Conservation (phyloP, 2,888 invertebrate genomes). For the Sarcophaga caerulescens region DNA sequence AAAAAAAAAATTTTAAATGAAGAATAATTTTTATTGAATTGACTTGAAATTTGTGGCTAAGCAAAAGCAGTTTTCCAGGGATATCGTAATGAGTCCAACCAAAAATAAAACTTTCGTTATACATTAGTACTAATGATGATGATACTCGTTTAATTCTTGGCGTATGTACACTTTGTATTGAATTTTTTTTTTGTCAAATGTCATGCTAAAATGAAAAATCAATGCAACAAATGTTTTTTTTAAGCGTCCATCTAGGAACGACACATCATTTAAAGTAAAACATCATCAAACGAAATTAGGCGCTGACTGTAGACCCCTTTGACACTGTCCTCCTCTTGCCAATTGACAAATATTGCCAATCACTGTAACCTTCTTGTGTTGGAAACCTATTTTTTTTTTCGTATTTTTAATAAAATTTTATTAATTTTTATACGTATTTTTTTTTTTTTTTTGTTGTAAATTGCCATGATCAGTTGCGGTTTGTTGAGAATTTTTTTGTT, state of each 20-base stretch:
- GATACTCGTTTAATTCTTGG: neutral
- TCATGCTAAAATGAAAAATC: conserved; percentile 74
- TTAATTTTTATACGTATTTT: conserved; percentile 35
- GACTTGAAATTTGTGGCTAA: conserved; percentile 17
- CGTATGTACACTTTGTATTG: neutral
- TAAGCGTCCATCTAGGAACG: conserved; percentile 76
- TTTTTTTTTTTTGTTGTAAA: conserved; percentile 14
- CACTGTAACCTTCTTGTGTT: conserved; percentile 4
- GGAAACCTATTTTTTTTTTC: neutral
- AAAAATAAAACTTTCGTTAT: conserved; percentile 56
- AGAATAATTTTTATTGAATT: conserved; percentile 23
- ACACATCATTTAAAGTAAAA: conserved; percentile 79
- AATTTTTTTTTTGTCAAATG: conserved; percentile 37
- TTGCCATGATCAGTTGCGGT: conserved; percentile 55
- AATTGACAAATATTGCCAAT: conserved; percentile 14
- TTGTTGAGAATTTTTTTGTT: conserved; percentile 47
- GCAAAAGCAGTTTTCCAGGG: conserved; percentile 55
- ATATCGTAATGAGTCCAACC: conserved; percentile 36
- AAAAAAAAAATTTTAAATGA: neutral
- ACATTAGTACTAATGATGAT: neutral
- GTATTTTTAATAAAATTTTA: conserved; percentile 18
- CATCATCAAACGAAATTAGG: conserved; percentile 78
- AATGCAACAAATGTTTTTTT: conserved; percentile 73
- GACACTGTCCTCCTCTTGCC: conserved; percentile 17
- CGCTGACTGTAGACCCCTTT: conserved; percentile 52